Conservation (phyloP, 2,888 invertebrate genomes). For the Cantharis rufa region DNA sequence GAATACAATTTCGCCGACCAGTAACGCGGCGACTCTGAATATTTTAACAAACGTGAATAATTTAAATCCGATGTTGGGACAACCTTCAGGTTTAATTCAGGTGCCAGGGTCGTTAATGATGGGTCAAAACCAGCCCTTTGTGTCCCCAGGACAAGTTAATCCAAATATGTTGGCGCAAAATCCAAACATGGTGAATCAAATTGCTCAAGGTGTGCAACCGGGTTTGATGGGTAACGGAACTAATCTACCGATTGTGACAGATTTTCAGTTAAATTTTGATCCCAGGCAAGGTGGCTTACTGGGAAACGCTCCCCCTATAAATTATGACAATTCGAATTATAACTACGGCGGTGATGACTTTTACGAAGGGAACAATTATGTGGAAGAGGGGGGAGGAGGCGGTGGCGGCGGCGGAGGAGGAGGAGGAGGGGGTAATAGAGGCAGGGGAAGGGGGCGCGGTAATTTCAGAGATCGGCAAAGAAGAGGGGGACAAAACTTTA, state of each 20-base stretch:
- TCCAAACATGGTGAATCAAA: slow-evolving; percentile 54
- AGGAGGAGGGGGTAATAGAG: background rate
- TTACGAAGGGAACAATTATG: slow-evolving; percentile 39
- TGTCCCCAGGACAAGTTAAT: slow-evolving; percentile 56
- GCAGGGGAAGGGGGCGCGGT: slow-evolving; percentile 14
- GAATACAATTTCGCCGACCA: slow-evolving; percentile 34
- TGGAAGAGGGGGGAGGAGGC: slow-evolving; percentile 8
- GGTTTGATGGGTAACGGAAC: slow-evolving; percentile 59
- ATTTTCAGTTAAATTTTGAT: slow-evolving; percentile 53
- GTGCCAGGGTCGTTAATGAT: slow-evolving; percentile 11
- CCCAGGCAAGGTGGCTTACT: slow-evolving; percentile 49
- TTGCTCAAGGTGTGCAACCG: slow-evolving; percentile 54
- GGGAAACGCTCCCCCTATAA: slow-evolving; percentile 44
- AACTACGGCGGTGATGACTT: slow-evolving; percentile 57
- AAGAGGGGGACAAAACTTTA: slow-evolving; percentile 24
- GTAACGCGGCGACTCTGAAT: slow-evolving; percentile 47
- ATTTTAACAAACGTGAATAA: slow-evolving; percentile 50
- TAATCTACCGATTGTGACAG: slow-evolving; percentile 54
- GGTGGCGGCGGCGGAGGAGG: background rate
- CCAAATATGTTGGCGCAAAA: slow-evolving; percentile 64
- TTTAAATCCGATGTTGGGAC: slow-evolving; percentile 32
- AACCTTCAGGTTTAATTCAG: slow-evolving; percentile 16
- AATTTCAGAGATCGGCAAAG: slow-evolving; percentile 19
- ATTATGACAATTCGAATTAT: slow-evolving; percentile 26
- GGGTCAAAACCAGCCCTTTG: slow-evolving; percentile 41